Evolutionary conservation across 2,797 vertebrate species (phyloP).

Genomic region (Synanceia verrucosa): DNA sequence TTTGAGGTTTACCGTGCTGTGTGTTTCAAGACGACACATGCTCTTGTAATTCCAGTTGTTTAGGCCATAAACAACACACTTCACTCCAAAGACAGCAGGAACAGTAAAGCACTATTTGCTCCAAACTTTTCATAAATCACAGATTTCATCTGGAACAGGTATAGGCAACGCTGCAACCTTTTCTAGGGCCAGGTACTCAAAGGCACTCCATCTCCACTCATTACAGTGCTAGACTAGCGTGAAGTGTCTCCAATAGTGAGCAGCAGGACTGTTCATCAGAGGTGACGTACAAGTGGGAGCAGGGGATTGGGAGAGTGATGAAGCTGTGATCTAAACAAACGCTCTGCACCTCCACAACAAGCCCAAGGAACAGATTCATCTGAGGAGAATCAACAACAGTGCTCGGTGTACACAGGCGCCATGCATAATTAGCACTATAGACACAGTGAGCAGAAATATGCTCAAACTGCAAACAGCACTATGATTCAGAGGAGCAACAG

Average conservation of each 20-base stretch:
- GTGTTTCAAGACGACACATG: slow-evolving; percentile 32
- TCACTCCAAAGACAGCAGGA: slow-evolving; percentile 39
- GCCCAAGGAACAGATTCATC: slow-evolving; percentile 65
- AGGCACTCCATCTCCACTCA: slow-evolving; percentile 73
- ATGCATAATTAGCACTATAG: slow-evolving; percentile 74
- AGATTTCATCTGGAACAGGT: slow-evolving; percentile 54
- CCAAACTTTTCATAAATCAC: slow-evolving; percentile 72
- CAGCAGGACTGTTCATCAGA: slow-evolving; percentile 74
- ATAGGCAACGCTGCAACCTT: slow-evolving; percentile 54
- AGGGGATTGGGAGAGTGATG: slow-evolving; percentile 73
- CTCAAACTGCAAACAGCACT: slow-evolving; percentile 51
- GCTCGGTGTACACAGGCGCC: slow-evolving; percentile 52
- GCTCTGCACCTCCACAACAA: slow-evolving; percentile 55
- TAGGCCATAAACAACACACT: slow-evolving; percentile 59
- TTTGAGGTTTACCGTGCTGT: slow-evolving; percentile 41
- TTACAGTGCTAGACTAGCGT: slow-evolving; percentile 67
- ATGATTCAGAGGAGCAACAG: slow-evolving; percentile 45
- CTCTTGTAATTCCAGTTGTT: slow-evolving; percentile 53
- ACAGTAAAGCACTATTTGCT: slow-evolving; percentile 47
- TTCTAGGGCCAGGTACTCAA: slow-evolving; percentile 62
- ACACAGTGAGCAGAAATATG: slow-evolving; percentile 61
- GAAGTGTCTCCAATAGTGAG: slow-evolving; percentile 75
- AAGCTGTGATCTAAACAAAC: slow-evolving; percentile 70
- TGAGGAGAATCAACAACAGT: slow-evolving; percentile 61
- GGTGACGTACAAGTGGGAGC: slow-evolving; percentile 74